Evolutionary conservation across 2,888 invertebrate species (phyloP), one percentile per base, ranked within the genome.

Genomic region (Glaucopsyche alexis): DNA sequence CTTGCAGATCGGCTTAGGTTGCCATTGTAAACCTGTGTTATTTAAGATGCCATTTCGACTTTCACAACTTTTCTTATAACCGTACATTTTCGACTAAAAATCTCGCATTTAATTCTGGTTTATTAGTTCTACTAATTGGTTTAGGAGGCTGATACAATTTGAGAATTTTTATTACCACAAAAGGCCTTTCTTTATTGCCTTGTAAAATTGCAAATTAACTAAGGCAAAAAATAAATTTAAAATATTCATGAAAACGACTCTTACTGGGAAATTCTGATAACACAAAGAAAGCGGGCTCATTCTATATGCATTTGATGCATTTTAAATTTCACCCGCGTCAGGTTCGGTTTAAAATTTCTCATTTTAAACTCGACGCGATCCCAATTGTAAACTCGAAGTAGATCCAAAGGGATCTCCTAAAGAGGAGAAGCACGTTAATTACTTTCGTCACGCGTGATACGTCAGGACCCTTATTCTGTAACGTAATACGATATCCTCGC

Each of bases 241-340:
- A 55, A 55, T 16, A 55, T 55, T 55, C 55, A 55, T 55, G 55
- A 55, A 52, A 52, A 52, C 9, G 16, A 52, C 16, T 2, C 16
- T 16, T 16, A 16, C 52, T 7, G 16, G 16, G 16, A 52, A 55
- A 55, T 19, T 19, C 55, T 19, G 19, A 19, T 55, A 55, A 55
- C 16, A 55, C 11, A 55, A 55, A n/a, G 19, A 52, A 52, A 19
- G 52, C 52, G 19, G 55, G 11, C 19, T 55, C 55, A 55, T 55
- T 8, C 55, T 19, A 16, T 55, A 55, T 55, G 55, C 55, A 55
- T 55, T 19, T 55, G 55, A 55, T 55, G 19, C 19, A 55, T 55
- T 55, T 55, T 55, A 55, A 55, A 19, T 55, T 55, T 55, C 55
- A 55, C 19, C 55, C 19, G 55, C 19, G 55, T 55, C 55, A 55